Base-by-base conservation (phyloP, 2,113 vertebrate genomes). In the Genyomyrus donnyi region DNA sequence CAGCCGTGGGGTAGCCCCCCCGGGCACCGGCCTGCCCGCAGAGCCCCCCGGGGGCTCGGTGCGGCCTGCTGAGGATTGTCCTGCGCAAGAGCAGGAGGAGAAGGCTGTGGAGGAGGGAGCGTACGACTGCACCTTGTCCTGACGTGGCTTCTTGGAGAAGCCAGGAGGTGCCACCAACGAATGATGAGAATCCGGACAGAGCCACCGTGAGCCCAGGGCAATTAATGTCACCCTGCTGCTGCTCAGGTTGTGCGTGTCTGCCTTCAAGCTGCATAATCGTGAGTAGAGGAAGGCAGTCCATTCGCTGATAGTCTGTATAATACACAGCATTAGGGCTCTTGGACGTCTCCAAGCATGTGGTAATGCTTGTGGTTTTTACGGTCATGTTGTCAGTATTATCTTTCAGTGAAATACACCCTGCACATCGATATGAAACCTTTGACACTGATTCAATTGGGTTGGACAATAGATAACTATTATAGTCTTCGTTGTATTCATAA, bases 61-160 rank as follows among this genome's bases (percentile, higher is more conserved):
- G 88, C 93, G 96, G 45, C 95, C 95, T 1, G 95, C 97, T 45
- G 98, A 98, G 80, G 96, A 97, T 91, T 91, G 94, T 77, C 89
- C 92, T 3, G 94, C 96, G 1, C 96, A 97, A 53, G 94, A 95
- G 89, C 91, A 90, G 1, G 95, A 96, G 91, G 96, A 98, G 46
- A 96, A 96, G 89, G 92, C 92, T 7, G 95, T 96, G 42, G 97
- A 97, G 53, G 98, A 99, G 90, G 97, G 97, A 27, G 93, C 95
- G 89, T 99, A 98, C 0, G 98, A 99, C 95, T 99, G 98, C 94
- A 95, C 94, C 86, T 94, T 99, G 92, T 99, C 98, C 89, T 99
- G 96, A 98, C 88, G 31, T 2, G 27, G 46, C 31, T 19, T 66
- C 56, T 27, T 80, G 62, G 62, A 27, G 88, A 77, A 77, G 74